phyloP scores from a whole-genome alignment of 2,888 invertebrate species.

The Hemaris fuciformis region DNA sequence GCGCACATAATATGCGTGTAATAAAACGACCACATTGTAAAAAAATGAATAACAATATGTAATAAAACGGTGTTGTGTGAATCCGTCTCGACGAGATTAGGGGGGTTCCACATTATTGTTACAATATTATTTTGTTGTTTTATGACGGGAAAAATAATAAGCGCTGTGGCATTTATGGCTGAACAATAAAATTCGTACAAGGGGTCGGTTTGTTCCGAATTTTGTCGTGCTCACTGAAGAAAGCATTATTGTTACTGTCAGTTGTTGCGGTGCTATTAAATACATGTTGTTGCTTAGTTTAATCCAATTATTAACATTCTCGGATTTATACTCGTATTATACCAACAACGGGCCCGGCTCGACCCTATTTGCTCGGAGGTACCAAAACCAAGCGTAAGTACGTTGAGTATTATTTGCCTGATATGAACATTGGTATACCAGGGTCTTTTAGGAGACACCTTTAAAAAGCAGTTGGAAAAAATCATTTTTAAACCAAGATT shows the following conservation, averaged over 20 bases:
- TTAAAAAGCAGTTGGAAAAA: too few species aligned
- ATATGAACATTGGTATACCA: too few species aligned
- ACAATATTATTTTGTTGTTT: conserved; percentile 76
- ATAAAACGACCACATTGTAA: conserved; percentile 62
- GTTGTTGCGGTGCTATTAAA: background rate
- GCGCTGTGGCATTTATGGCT: conserved; percentile 61
- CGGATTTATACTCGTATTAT: too few species aligned
- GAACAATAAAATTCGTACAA: conserved; percentile 65
- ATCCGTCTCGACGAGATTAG: conserved; percentile 57
- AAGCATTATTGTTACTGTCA: background rate
- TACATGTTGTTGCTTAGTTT: background rate
- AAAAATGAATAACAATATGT: conserved; percentile 67
- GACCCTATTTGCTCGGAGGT: too few species aligned
- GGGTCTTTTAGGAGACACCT: too few species aligned
- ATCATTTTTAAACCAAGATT: too few species aligned
- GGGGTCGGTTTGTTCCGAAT: conserved; percentile 37
- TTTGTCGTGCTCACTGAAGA: conserved; percentile 10
- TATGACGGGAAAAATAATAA: conserved; percentile 77
- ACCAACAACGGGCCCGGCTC: too few species aligned
- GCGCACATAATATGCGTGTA: conserved; percentile 7
- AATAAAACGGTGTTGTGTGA: conserved; percentile 62
- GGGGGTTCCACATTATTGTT: conserved; percentile 65
- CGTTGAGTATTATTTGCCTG: too few species aligned
- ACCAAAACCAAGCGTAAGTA: too few species aligned
- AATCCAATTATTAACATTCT: background rate